Base-by-base conservation (phyloP, 2,888 invertebrate genomes). In the Phasia obesa region DNA sequence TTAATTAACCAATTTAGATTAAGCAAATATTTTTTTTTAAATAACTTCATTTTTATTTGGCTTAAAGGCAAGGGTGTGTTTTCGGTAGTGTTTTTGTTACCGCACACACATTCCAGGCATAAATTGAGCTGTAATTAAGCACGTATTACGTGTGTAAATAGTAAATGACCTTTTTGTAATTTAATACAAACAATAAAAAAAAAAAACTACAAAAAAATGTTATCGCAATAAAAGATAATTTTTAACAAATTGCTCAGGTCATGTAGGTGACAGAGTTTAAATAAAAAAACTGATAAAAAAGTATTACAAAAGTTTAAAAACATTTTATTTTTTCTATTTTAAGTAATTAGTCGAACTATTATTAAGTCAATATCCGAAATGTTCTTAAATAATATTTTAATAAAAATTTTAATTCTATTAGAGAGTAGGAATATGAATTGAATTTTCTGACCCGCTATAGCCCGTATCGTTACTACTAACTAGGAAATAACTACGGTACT, bases 1-100 rank as follows among this genome's bases (percentile, higher is more conserved):
- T 42, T 73, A 44, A 65, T 79, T 57, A 79, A 73, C 49, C 27
- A 51, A n/a, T 65, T 76, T 73, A 65, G 71, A 73, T 47, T 71
- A 65, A 51, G 51, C 31, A 31, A 59, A 65, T 42, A 65, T 17
- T 47, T 60, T 23, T 55, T 42, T 59, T 59, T 23, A 55, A 69
- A 59, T 21, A 64, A 42, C 15, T 57, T 71, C 13, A 53, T 69
- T 67, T 69, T 73, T 65, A 49, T 59, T 42, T 42, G 17, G 6
- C 5, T 64, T 51, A 17, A n/a, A 31, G 17, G 49, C 31, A 49
- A 55, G 21, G n/a, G 55, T 57, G 7, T 23, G 25, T 62, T 11
- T 31, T 6, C 9, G n/a, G 7, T 5, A n/a, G n/a, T 60, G 5
- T 65, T 6, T n/a, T 23, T 25, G 47, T 53, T 25, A 15, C 1